phyloP scores from a whole-genome alignment of 2,888 invertebrate species.

The Epinotia demarniana region DNA sequence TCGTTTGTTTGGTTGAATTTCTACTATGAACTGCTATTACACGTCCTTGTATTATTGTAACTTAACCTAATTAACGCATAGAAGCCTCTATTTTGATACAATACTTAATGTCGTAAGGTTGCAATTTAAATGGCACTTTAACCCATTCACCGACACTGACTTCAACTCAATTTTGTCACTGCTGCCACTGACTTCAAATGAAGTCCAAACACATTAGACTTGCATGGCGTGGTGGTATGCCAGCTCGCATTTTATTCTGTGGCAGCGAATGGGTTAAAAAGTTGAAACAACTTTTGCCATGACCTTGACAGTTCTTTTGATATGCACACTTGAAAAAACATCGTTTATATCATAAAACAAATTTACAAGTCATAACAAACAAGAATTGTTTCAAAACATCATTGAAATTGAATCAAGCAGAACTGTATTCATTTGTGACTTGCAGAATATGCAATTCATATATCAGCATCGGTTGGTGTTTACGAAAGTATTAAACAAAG shows the following conservation, averaged over 20 bases:
- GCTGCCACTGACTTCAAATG: no score
- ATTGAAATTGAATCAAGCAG: slow-evolving; percentile 25
- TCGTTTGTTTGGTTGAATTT: slow-evolving; percentile 15
- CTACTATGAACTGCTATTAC: slow-evolving; percentile 39
- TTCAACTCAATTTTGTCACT: no score
- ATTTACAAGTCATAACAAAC: neutral
- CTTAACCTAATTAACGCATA: slow-evolving; percentile 45
- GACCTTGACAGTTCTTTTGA: slow-evolving; percentile 3
- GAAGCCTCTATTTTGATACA: slow-evolving; percentile 48
- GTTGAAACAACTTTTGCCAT: slow-evolving; percentile 23
- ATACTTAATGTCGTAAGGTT: slow-evolving; percentile 13
- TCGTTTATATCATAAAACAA: neutral
- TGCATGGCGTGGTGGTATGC: no score
- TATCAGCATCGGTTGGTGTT: slow-evolving; percentile 8
- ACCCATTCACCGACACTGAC: no score
- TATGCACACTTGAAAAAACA: slow-evolving; percentile 25
- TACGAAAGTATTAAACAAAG: slow-evolving; percentile 5
- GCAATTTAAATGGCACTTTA: slow-evolving; percentile 19
- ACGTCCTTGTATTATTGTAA: slow-evolving; percentile 44
- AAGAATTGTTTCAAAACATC: slow-evolving; percentile 10
- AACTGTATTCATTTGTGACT: slow-evolving; percentile 20
- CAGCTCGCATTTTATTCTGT: no score
- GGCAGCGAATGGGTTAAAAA: neutral
- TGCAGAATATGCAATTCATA: neutral
- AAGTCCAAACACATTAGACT: no score